These are phyloP conservation scores for Protaetia brevitarsis DNA, from an alignment of 1,140 invertebrate species.

Conservation along the genomic window DNA sequence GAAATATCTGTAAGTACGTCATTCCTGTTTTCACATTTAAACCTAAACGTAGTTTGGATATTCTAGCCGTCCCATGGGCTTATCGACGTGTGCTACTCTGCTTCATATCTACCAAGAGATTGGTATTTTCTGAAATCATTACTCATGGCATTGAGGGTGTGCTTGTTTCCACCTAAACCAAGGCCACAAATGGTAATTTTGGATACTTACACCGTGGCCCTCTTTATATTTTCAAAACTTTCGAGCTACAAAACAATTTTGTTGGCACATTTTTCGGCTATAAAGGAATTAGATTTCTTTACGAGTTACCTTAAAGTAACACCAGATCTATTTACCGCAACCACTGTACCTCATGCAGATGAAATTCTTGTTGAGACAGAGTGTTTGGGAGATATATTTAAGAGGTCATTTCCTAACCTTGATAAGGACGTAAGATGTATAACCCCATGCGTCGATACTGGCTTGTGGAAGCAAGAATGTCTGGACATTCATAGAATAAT, in stretches of 20 bases:
- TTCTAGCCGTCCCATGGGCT: slow-evolving; percentile 12
- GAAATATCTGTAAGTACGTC: slow-evolving; percentile 34
- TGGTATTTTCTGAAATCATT: slow-evolving; percentile 29
- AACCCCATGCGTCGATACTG: slow-evolving; percentile 39
- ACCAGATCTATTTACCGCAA: slow-evolving; percentile 36
- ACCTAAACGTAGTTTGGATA: neutral
- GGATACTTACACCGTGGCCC: slow-evolving; percentile 35
- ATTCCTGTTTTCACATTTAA: neutral
- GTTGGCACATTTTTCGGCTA: slow-evolving; percentile 32
- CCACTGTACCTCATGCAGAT: slow-evolving; percentile 36
- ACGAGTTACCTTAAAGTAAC: slow-evolving; percentile 32
- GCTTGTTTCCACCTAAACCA: slow-evolving; percentile 33
- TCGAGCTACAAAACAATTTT: slow-evolving; percentile 35
- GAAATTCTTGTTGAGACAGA: slow-evolving; percentile 39
- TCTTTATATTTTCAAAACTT: slow-evolving; percentile 36
- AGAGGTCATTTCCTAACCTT: slow-evolving; percentile 36
- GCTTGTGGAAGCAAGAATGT: slow-evolving; percentile 36
- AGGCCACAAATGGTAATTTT: slow-evolving; percentile 36
- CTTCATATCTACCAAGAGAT: slow-evolving; percentile 2
- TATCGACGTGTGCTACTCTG: slow-evolving; percentile 24
- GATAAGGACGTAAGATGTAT: slow-evolving; percentile 31
- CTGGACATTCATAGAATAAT: slow-evolving; percentile 40
- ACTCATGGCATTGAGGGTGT: slow-evolving; percentile 36
- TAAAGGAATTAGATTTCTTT: slow-evolving; percentile 31
- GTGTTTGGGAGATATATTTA: slow-evolving; percentile 37